phyloP scores from a whole-genome alignment of 1,140 invertebrate genomes.

The Venustaconcha ellipsiformis region DNA sequence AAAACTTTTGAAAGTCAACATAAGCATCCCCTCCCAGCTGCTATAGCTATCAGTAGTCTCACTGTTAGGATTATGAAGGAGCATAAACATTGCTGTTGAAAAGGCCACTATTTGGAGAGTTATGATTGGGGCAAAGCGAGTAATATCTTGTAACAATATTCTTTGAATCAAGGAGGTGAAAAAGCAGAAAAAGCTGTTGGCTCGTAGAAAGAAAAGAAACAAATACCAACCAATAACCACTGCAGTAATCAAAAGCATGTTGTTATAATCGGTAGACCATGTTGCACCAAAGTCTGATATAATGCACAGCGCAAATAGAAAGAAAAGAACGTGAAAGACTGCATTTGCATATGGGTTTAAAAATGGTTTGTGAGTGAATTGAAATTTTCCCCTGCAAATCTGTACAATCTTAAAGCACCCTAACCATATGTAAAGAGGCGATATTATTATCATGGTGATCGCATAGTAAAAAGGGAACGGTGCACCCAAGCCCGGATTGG shows the following conservation, averaged over 20 bases:
- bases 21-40: too few species aligned
- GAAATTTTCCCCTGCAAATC: slow-evolving; percentile 7
- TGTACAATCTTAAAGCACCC: background rate
- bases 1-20: slow-evolving; percentile 47
- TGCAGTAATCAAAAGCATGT: slow-evolving; percentile 28
- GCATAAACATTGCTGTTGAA: slow-evolving; percentile 46
- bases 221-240: slow-evolving; percentile 45
- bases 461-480: slow-evolving; percentile 9
- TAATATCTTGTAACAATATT: slow-evolving; percentile 40
- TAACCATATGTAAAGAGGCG: slow-evolving; percentile 16
- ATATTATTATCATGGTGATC: slow-evolving; percentile 18
- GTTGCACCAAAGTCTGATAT: slow-evolving; percentile 31
- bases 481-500: background rate
- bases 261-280: background rate
- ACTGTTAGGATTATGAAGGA: background rate
- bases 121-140: slow-evolving; percentile 37
- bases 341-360: slow-evolving; percentile 17
- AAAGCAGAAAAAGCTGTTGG: slow-evolving; percentile 36
- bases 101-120: slow-evolving; percentile 45
- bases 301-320: slow-evolving; percentile 36
- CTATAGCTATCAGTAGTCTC: background rate
- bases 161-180: slow-evolving; percentile 44
- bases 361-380: slow-evolving; percentile 1
- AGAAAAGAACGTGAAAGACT: slow-evolving; percentile 34
- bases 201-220: slow-evolving; percentile 37